Percentiles rank a stretch among this genome's conserved stretches.
These are phyloP conservation scores for Datnioides undecimradiatus DNA, from an alignment of 2,113 vertebrate species.

Conservation along the genomic window DNA sequence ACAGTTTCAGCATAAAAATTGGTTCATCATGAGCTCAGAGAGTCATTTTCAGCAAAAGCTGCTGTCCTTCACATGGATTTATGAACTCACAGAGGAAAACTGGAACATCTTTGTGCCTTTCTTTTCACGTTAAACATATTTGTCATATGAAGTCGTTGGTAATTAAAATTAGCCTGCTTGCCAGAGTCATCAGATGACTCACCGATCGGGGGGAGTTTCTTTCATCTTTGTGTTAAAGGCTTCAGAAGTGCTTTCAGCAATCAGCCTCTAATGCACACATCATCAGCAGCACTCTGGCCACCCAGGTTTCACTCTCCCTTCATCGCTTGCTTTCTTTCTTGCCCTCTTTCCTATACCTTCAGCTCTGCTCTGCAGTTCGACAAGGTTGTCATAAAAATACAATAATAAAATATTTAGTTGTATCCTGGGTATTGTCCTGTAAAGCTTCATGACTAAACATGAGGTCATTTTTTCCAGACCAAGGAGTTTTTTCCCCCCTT, in stretches of 20 bases:
- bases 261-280: conserved; percentile 47
- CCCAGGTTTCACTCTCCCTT: conserved; percentile 56
- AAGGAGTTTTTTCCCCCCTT: conserved; percentile 41
- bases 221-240: conserved; percentile 27
- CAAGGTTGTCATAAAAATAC: conserved; percentile 66
- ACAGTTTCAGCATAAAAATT: neutral
- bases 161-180: conserved; percentile 12
- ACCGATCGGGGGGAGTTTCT: conserved; percentile 30
- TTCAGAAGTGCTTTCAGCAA: conserved; percentile 66
- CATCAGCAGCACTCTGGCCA: conserved; percentile 49
- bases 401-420: conserved; percentile 70
- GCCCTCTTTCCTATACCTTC: conserved; percentile 12
- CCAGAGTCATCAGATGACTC: conserved; percentile 14
- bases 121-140: conserved; percentile 16
- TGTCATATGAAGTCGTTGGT: conserved; percentile 7
- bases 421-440: conserved; percentile 69
- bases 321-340: conserved; percentile 17
- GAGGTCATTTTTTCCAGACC: conserved; percentile 74
- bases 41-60: neutral
- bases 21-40: neutral
- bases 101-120: neutral
- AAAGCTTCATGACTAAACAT: conserved; percentile 63
- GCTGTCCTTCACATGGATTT: neutral
- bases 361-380: conserved; percentile 36
- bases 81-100: neutral